These are phyloP conservation scores for Callorhinus ursinus DNA, from an alignment of 2,113 vertebrate species.

Conservation along the genomic window DNA sequence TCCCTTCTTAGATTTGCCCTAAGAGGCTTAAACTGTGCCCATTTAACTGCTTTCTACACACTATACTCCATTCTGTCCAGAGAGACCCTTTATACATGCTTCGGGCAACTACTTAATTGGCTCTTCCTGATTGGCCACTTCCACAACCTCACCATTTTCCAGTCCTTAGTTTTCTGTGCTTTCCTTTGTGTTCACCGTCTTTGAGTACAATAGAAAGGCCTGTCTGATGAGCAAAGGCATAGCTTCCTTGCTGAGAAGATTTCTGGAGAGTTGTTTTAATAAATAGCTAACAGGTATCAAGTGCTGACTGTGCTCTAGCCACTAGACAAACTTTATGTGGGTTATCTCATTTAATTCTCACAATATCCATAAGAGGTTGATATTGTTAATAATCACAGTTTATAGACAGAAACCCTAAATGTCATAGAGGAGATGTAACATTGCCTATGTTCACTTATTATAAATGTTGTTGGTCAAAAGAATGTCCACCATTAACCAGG, in stretches of 20 bases:
- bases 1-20: neutral
- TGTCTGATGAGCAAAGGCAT: neutral
- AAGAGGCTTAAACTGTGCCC: neutral
- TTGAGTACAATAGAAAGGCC: neutral
- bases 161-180: neutral
- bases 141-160: neutral
- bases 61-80: neutral
- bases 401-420: neutral
- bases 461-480: neutral
- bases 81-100: neutral
- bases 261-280: neutral
- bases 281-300: neutral
- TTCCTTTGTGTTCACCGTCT: neutral
- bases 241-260: neutral
- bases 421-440: neutral
- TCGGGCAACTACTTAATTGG: neutral
- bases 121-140: neutral
- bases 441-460: neutral
- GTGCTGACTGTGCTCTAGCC: neutral
- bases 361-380: neutral
- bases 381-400: neutral
- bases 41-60: neutral
- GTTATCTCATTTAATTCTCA: neutral
- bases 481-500: neutral
- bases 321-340: neutral